Evolutionary conservation across 1,140 invertebrate species (phyloP), one percentile per base, ranked within the genome.

Genomic region (Diorhabda carinulata): DNA sequence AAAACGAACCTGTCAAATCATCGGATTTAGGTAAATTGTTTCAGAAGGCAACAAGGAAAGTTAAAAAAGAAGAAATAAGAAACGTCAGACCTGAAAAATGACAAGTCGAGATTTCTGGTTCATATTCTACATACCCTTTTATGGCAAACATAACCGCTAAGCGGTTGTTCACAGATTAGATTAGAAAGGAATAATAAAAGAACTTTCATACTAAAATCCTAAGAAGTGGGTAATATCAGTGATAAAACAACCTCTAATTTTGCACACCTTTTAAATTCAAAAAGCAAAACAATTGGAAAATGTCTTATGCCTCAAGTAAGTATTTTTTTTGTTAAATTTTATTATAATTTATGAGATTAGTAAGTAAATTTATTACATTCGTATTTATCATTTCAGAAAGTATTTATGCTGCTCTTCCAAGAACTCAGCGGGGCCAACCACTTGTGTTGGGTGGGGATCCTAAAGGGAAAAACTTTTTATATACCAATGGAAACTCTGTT

Each of bases 401-500:
- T 81, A 92, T 92, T 82, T 98, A 94, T 85, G 94, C 97, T 59
- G 90, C 95, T 57, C 83, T 99, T 74, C 98, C 98, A 60, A 89
- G 91, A 77, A 99, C 98, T 40, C 90, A 92, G 78, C 86, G 97
- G 77, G 98, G 97, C 41, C 90, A 93, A 75, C 94, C 97, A 41
- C 87, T 98, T 72, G 96, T 98, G 57, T 81, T 99, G 64, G 95
- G 95, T 65, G 90, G 90, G 41, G 97, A 98, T 86, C 97, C 97
- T 6, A 98, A 98, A 83, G 96, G 96, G 58, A 96, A 97, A 77
- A 98, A 95, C 79, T 96, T 99, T 81, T 86, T 99, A 40, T 99
- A 99, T 81, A 92, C 94, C 52, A 98, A 98, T 87, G 96, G 96
- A 73, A 97, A 98, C 80, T 97, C 93, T 79, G 95, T 99, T 57